Evolutionary conservation across 2,113 vertebrate genomes (phyloP), one percentile per base, ranked within the genome.

Genomic region (Ariopsis seemanni): DNA sequence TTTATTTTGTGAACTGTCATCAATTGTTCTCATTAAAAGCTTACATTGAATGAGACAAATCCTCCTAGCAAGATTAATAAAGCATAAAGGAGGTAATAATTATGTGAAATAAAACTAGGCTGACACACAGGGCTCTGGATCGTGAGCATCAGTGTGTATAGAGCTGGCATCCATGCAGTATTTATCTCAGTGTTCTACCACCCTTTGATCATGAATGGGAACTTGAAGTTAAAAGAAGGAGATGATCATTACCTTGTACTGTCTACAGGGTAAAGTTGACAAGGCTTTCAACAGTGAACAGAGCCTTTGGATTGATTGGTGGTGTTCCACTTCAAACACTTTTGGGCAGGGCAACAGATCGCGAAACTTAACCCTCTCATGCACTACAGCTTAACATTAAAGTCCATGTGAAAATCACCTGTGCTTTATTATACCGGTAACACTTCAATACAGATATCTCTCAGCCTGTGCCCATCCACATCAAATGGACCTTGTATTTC

Each of bases 231-330:
- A 85, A 92, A 90, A 89, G 65, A 25, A 18, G 57, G 71, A 50
- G 75, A 22, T 79, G 75, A 89, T 90, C 81, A 87, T 91, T 90
- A 92, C 88, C 88, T 91, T 72, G 86, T 22, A 52, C 84, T 78
- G 85, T 53, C 71, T 86, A 86, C 77, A 65, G 82, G 90, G 86
- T 91, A 89, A 90, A 60, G 87, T 86, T 55, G 65, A 90, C 77
- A 82, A 89, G 86, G 60, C 90, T 92, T 92, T 92, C 83, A 91
- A 91, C 89, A 88, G 83, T 20, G 86, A 86, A 82, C 82, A 87
- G 89, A 83, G 71, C 62, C 58, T 82, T 71, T 83, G 82, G 53
- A 83, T 65, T 86, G 82, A 86, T 71, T 53, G 22, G 69, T 84
- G 78, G 67, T 52, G 52, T 89, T 87, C 71, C 77, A 89, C 89